Conservation (phyloP, 2,113 vertebrate genomes). For the Tonatia bakeri region DNA sequence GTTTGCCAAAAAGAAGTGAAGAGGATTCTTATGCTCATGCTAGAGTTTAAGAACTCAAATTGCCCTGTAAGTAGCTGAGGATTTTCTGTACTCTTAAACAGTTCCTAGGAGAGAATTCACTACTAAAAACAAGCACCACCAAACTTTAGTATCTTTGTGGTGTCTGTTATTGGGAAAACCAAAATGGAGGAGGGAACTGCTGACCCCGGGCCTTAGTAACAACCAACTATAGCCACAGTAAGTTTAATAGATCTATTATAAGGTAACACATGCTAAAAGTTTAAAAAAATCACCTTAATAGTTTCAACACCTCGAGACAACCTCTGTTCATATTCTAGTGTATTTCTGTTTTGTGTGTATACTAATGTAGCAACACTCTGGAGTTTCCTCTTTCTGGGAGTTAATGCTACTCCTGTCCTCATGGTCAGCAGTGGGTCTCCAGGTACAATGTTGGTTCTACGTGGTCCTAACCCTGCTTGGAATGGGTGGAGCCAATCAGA, state of each 20-base stretch:
- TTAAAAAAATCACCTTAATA: background rate
- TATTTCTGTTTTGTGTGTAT: background rate
- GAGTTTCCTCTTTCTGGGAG: background rate
- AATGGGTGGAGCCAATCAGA: background rate
- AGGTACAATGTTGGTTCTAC: background rate
- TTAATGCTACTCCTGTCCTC: background rate
- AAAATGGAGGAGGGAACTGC: background rate
- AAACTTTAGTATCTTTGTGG: constrained; percentile 9
- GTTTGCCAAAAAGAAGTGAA: background rate
- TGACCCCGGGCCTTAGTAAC: background rate
- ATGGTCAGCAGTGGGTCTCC: background rate
- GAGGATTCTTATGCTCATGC: background rate
- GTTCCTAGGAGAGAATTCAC: background rate
- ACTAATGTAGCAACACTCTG: background rate
- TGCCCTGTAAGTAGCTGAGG: background rate
- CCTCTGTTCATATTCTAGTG: background rate
- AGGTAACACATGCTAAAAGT: background rate
- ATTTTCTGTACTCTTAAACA: constrained; percentile 11
- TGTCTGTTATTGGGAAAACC: background rate
- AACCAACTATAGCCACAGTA: background rate
- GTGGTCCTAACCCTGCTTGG: background rate
- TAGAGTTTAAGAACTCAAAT: background rate
- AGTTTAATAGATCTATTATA: constrained; percentile 26
- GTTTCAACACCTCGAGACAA: constrained; percentile 4
- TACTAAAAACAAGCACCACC: background rate